These are phyloP conservation scores for Calyptommatus sinebrachiatus DNA, from an alignment of 2,113 vertebrate species.

Conservation along the genomic window DNA sequence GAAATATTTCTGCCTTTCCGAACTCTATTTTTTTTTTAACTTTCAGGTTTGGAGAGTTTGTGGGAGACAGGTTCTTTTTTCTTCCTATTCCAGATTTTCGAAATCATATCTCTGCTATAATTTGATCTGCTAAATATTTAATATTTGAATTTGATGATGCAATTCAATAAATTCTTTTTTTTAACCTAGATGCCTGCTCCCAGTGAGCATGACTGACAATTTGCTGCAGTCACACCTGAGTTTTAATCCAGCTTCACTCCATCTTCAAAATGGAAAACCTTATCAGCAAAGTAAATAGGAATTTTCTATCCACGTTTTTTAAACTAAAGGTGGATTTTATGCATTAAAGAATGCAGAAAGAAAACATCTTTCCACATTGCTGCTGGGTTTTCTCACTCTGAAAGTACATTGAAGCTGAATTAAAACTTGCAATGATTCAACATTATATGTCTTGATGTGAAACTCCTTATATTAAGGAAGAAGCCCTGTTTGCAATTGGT, in stretches of 20 bases:
- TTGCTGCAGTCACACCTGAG: constrained; percentile 5
- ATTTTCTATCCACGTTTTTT: too few relatives aligned
- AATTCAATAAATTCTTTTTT: neutral
- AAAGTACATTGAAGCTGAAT: too few relatives aligned
- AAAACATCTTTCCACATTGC: too few relatives aligned
- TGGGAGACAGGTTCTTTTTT: too few relatives aligned
- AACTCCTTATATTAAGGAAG: neutral
- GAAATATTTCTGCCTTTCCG: constrained; percentile 14
- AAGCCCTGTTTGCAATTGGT: neutral
- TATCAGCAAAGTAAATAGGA: too few relatives aligned
- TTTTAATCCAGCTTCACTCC: too few relatives aligned
- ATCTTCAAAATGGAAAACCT: too few relatives aligned
- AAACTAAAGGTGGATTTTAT: too few relatives aligned
- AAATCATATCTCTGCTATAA: neutral
- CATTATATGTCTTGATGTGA: neutral
- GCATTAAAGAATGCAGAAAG: too few relatives aligned
- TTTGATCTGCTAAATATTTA: too few relatives aligned
- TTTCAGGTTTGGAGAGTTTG: neutral
- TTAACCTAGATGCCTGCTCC: neutral
- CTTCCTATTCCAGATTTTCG: neutral
- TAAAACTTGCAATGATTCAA: constrained; percentile 13
- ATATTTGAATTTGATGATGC: neutral
- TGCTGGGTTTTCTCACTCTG: too few relatives aligned
- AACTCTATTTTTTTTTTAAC: neutral
- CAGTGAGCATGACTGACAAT: neutral